Base-by-base conservation (phyloP, 2,888 invertebrate species). In the Acleris sparsana region DNA sequence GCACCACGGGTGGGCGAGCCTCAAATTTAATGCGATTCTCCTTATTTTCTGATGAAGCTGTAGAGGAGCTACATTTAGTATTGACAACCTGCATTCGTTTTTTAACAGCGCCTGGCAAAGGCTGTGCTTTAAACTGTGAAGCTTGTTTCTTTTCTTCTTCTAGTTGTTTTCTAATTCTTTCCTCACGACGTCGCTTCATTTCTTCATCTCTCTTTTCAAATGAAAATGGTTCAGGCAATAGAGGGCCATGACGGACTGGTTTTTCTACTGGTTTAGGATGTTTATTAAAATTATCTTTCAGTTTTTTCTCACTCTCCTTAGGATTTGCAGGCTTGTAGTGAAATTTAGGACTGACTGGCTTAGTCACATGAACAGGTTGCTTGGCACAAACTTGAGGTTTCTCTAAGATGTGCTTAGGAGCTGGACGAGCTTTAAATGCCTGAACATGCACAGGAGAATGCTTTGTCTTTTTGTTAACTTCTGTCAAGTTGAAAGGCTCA, bases 101-200 rank as follows among this genome's bases (percentile, higher is more conserved):
- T 76, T 75, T 93, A 73, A 84, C 89, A 73, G 72, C 84, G n/a
- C 79, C 80, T 0, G 96, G 96, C 16, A 94, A 79, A 0, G 96
- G 96, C 58, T 95, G 94, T 0, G 96, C 96, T 82, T 95, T 95
- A 75, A 97, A 97, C 71, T 94, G 93, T 1, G 93, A 86, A 0
- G 93, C 91, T 79, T 94, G 94, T 73, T 93, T 94, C 52, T 93
- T 91, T 68, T 94, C 94, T 70, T 92, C 88, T 67, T 95, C 94
- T 20, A 94, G 78, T 66, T 93, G 86, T 70, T 93, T 92, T 70
- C 94, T 93, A 9, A 96, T 93, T 72, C 92, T 92, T 73, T 94
- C 93, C 70, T 96, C 94, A 71, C 94, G 94, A 63, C 93, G 94
- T 51, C 89, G 87, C 59, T 90, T 86, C 29, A 94, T 74, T 63